Percentiles rank a stretch among this genome's conserved stretches.
phyloP scores from a whole-genome alignment of 2,888 invertebrate genomes.

The Drosophila borborema region DNA sequence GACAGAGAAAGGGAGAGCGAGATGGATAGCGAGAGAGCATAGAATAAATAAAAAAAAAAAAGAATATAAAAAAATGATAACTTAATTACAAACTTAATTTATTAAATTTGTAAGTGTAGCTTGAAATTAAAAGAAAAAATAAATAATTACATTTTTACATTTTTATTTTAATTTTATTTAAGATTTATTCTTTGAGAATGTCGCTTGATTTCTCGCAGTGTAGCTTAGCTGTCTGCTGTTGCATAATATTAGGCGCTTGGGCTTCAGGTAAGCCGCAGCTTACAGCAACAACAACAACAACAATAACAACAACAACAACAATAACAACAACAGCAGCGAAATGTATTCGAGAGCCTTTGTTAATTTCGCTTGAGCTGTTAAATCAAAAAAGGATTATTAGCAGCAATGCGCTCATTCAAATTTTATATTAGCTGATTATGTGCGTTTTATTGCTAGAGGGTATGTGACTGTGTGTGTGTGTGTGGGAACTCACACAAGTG shows the following conservation, averaged over 20 bases:
- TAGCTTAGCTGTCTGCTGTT: constrained; percentile 14
- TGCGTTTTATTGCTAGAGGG: constrained; percentile 60
- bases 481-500: constrained; percentile 79
- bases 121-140: neutral
- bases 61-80: no score
- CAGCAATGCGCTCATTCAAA: constrained; percentile 65
- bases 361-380: constrained; percentile 62
- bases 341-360: constrained; percentile 39
- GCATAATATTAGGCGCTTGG: constrained; percentile 49
- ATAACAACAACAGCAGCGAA: constrained; percentile 10
- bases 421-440: constrained; percentile 81
- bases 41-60: neutral
- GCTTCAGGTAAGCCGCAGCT: constrained; percentile 57
- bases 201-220: constrained; percentile 25
- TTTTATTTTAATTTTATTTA: neutral
- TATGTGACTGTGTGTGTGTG: constrained; percentile 30
- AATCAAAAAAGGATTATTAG: constrained; percentile 81
- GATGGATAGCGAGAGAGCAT: constrained; percentile 9
- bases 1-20: neutral
- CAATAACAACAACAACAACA: constrained; percentile 31
- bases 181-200: no score
- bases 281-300: constrained; percentile 38
- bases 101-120: neutral
- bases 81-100: neutral
- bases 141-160: neutral